Base-by-base conservation (phyloP, 1,140 invertebrate genomes). In the Heliothis virescens region DNA sequence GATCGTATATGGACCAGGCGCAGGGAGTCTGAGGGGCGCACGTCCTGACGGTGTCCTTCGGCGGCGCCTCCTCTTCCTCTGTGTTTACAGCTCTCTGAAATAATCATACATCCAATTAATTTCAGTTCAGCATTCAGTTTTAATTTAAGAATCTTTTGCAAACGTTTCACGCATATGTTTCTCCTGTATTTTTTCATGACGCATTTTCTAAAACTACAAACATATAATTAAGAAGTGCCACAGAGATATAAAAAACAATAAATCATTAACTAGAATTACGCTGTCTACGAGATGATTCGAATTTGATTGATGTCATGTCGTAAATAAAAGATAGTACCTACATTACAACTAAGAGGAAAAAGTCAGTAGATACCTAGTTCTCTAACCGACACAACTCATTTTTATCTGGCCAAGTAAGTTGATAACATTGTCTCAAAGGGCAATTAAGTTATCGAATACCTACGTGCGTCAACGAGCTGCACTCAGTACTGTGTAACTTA, bases 1-100 rank as follows among this genome's bases (percentile, higher is more conserved):
- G 93, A 21, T 94, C 89, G 84, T 97, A 97, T 0, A 97, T 95
- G 29, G 95, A 95, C 96, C 96, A 97, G 62, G 95, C 96, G 81
- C 96, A 97, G 0, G 96, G 96, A 3, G 94, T 95, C 11, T 80
- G 85, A 1, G 79, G 82, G 15, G 89, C 87, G 83, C 95, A 96
- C 13, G 84, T 79, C 21, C 11, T 65, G 9, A 15, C 10, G 1
- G 29, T 12, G 0, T 0, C 29, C 63, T 52, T 9, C 1, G 50
- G 29, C 11, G 53, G 11, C 11, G n/a, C 10, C n/a, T 76, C n/a
- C 5, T 71, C 73, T 3, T 85, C 60, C 0, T 85, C 63, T 3
- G 41, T 47, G 18, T 67, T 18, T 2, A 48, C 41, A 3, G 63
- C 41, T 48, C 63, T 41, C 63, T 67, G 63, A 9, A 67, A 67